Evolutionary conservation across 2,113 vertebrate species (phyloP).

Genomic region (Monopterus albus): DNA sequence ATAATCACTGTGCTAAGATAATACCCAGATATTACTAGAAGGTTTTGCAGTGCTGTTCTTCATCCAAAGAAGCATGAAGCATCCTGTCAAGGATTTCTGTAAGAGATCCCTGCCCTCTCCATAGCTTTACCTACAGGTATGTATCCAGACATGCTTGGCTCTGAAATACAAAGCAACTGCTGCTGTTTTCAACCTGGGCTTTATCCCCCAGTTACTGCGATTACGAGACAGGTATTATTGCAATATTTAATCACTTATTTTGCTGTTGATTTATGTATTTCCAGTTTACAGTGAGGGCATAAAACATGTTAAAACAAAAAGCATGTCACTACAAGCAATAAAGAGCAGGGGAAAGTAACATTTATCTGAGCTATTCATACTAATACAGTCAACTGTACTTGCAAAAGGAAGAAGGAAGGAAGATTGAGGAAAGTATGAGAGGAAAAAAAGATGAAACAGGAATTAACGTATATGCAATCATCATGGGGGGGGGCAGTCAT

Average conservation of each 20-base stretch:
- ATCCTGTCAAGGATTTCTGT: conserved; percentile 10
- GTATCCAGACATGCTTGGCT: not conserved
- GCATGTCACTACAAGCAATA: not conserved
- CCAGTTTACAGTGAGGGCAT: not conserved
- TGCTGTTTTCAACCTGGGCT: not conserved
- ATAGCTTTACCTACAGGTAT: not conserved
- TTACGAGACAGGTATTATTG: too few relatives aligned
- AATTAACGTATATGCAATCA: conserved; percentile 9
- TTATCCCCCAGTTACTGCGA: too few relatives aligned
- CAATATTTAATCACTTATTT: too few relatives aligned
- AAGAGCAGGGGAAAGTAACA: not conserved
- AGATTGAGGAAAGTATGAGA: too few relatives aligned
- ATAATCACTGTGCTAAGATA: conserved; percentile 26
- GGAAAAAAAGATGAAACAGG: not conserved
- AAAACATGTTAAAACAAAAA: not conserved
- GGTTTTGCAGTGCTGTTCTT: conserved; percentile 8
- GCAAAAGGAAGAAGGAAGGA: too few relatives aligned
- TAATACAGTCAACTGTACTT: not conserved
- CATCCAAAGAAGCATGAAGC: conserved; percentile 9
- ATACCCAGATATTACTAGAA: conserved; percentile 19
- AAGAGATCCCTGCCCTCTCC: conserved; percentile 6
- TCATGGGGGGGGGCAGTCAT: conserved; percentile 16
- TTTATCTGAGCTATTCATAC: not conserved
- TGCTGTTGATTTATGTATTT: not conserved
- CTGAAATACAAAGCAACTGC: not conserved